Conservation (phyloP, 92 coral and sea anemone genomes). For the Plumapathes pennacea region DNA sequence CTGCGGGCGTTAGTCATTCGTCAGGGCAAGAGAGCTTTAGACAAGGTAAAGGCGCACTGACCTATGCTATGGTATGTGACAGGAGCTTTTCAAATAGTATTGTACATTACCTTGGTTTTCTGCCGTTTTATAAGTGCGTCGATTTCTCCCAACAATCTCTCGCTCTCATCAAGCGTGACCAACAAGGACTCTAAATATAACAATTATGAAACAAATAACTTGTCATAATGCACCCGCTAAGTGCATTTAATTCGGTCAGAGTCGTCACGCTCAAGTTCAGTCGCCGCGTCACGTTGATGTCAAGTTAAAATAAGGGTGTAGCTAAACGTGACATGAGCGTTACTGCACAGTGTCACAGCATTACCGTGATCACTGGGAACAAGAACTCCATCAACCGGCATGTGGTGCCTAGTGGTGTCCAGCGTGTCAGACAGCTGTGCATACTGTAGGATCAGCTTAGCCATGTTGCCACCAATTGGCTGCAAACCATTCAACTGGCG, state of each 20-base stretch:
- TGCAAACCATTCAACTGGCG: constrained; percentile 67
- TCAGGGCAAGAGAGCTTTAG: neutral
- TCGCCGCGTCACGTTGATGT: no score
- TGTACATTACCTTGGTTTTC: constrained; percentile 57
- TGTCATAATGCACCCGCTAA: no score
- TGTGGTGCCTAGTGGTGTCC: constrained; percentile 87
- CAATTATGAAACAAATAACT: no score
- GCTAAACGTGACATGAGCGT: no score
- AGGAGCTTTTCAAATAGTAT: neutral
- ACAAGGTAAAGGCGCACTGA: neutral
- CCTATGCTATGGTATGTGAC: neutral
- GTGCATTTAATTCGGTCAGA: no score
- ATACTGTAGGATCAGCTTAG: constrained; percentile 56
- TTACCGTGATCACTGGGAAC: constrained; percentile 77
- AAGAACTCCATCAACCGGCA: constrained; percentile 79
- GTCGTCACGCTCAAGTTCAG: no score
- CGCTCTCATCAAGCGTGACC: constrained; percentile 68
- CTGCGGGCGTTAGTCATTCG: neutral
- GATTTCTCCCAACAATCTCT: constrained; percentile 76
- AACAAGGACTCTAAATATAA: constrained; percentile 61
- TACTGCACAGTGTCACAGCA: no score
- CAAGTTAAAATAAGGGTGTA: no score
- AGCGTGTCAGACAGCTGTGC: constrained; percentile 74
- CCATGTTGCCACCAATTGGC: constrained; percentile 64
- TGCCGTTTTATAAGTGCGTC: constrained; percentile 60